These are phyloP conservation scores for Scaptomyza reducta DNA, from an alignment of 2,888 invertebrate species.

Conservation along the genomic window DNA sequence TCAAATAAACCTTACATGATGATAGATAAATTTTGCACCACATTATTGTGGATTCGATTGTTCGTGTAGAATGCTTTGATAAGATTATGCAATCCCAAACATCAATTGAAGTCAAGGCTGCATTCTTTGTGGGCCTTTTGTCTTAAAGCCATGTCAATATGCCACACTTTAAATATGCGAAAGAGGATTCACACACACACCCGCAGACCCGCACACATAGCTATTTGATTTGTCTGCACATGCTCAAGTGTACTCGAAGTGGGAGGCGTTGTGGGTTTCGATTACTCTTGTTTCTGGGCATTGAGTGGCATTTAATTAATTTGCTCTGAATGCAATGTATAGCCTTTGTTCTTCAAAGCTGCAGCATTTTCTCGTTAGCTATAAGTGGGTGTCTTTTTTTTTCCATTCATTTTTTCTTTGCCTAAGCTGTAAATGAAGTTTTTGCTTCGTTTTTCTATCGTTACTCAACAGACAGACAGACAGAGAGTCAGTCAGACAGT, in stretches of 20 bases:
- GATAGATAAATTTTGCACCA: too few species aligned
- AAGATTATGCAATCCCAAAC: constrained; percentile 31
- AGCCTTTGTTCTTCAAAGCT: constrained; percentile 7
- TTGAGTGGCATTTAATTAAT: constrained; percentile 79
- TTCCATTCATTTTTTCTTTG: background rate
- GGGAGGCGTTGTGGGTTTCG: constrained; percentile 7
- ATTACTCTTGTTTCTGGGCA: constrained; percentile 29
- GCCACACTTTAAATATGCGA: constrained; percentile 39
- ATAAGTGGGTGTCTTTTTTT: constrained; percentile 27
- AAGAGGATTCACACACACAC: background rate
- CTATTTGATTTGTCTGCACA: constrained; percentile 37
- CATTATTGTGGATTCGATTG: constrained; percentile 47
- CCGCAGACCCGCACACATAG: background rate
- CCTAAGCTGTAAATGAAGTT: constrained; percentile 56
- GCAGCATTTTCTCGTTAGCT: constrained; percentile 29
- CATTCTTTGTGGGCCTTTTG: constrained; percentile 32
- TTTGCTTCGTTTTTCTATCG: constrained; percentile 4
- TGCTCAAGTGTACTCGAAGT: constrained; percentile 6
- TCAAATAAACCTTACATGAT: too few species aligned
- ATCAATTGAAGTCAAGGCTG: constrained; percentile 16
- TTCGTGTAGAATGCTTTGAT: constrained; percentile 25
- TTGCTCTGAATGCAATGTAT: constrained; percentile 52
- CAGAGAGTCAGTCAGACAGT: background rate
- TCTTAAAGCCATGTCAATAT: constrained; percentile 45
- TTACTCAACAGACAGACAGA: background rate